A percentile compares a stretch with the other conserved stretches of the same genome.
These are phyloP conservation scores for Fratercula arctica DNA, from an alignment of 2,797 vertebrate genomes.

Conservation along the genomic window DNA sequence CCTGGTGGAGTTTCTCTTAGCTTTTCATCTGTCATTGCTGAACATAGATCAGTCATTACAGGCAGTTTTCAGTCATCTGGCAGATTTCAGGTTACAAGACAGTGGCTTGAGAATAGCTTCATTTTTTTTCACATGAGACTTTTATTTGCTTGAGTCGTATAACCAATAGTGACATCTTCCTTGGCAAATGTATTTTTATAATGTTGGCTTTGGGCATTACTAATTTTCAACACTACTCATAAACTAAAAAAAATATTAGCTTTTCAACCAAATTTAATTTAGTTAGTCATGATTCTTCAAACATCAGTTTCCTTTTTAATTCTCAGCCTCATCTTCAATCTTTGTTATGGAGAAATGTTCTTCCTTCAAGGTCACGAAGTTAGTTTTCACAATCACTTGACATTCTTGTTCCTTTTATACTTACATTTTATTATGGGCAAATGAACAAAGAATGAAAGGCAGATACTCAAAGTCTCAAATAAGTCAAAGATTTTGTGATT, in stretches of 20 bases:
- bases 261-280: neutral
- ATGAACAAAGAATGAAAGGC: neutral
- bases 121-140: neutral
- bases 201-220: neutral
- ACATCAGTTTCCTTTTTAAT: neutral
- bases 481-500: neutral
- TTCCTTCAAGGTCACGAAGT: neutral
- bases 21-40: neutral
- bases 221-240: neutral
- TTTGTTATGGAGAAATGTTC: neutral
- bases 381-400: neutral
- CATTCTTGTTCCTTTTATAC: neutral
- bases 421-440: neutral
- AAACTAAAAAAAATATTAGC: too few species aligned
- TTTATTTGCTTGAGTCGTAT: neutral
- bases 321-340: neutral
- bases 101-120: neutral
- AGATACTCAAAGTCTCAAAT: neutral
- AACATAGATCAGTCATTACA: neutral
- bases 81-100: neutral
- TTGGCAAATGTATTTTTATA: neutral
- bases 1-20: neutral
- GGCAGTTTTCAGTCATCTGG: neutral
- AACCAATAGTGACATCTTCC: neutral
- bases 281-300: neutral